Base-by-base conservation (phyloP, 2,113 vertebrate species). In the Sinocyclocheilus maitianheensis region DNA sequence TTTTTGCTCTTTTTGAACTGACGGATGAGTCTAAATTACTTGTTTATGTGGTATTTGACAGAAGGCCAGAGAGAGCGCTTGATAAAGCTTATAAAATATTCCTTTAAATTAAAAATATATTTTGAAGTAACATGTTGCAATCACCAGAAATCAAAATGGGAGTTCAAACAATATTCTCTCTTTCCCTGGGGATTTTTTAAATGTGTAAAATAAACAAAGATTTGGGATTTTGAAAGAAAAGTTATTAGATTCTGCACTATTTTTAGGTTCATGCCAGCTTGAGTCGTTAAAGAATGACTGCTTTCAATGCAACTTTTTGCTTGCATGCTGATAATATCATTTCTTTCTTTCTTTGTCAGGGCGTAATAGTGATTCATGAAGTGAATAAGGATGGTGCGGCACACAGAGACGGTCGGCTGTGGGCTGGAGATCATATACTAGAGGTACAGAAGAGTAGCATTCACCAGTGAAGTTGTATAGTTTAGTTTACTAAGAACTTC, bases 381-480 rank as follows among this genome's bases (percentile, higher is more conserved):
- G 26, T 26, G 26, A 26, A 26, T 26, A 26, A 26, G 26, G 26
- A 97, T 88, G 97, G 98, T 82, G 97, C 97, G 62, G 97, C 97
- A 65, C 97, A 96, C 88, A 98, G 96, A 94, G 98, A 99, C 82
- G 97, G 98, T 51, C 95, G 98, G 85, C 92, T 99, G 3, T 97
- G 96, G 94, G 97, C 97, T 88, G 98, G 98, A 34, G 98, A 99
- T 92, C 97, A 99, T 89, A 97, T 99, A 91, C 91, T 99, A 88
- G 97, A 99, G 96, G 98, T 98, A 89, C 12, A 79, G 20, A 86
- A 6, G 40, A 65, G 14, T 22, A 43, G 2, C 5, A 83, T 34
- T 26, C 4, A 22, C 65, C 14, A 30, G 46, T 22, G 43, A 78
- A 78, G 0, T 75, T 75, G 40, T 13, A n/a, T n/a, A 51, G 11